Conservation (phyloP, 2,113 vertebrate species). For the Fulmarus glacialis region DNA sequence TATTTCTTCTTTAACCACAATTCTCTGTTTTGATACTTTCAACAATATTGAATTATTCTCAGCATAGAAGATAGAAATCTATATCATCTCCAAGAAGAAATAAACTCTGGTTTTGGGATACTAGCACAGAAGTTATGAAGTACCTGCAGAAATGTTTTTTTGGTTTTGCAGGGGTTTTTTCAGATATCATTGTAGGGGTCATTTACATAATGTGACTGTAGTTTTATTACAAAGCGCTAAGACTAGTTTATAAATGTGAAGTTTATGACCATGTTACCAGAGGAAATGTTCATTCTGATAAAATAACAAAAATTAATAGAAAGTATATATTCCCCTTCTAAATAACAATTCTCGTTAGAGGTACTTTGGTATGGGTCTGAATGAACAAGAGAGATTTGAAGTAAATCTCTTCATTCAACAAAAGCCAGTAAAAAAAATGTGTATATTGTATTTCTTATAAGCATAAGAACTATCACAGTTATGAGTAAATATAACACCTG, state of each 20-base stretch:
- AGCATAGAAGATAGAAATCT: neutral
- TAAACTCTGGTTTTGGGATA: neutral
- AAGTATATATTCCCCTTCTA: neutral
- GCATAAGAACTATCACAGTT: neutral
- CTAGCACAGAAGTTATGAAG: neutral
- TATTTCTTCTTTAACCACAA: neutral
- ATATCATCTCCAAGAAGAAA: neutral
- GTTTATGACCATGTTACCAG: neutral
- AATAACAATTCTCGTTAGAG: neutral
- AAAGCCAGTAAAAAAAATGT: neutral
- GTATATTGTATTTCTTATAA: neutral
- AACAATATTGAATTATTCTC: neutral
- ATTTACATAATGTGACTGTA: neutral
- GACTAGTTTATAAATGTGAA: neutral
- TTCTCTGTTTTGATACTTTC: neutral
- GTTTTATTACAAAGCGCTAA: neutral
- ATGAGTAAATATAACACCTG: neutral
- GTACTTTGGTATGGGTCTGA: neutral
- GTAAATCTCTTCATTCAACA: neutral
- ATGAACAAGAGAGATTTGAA: neutral
- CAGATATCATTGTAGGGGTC: neutral
- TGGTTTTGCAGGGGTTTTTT: neutral
- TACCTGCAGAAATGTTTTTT: neutral
- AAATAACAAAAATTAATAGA: neutral
- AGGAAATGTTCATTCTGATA: neutral